Evolutionary conservation across 2,888 invertebrate genomes (phyloP), one percentile per base, ranked within the genome.

Genomic region (Pseudanteris insignis): DNA sequence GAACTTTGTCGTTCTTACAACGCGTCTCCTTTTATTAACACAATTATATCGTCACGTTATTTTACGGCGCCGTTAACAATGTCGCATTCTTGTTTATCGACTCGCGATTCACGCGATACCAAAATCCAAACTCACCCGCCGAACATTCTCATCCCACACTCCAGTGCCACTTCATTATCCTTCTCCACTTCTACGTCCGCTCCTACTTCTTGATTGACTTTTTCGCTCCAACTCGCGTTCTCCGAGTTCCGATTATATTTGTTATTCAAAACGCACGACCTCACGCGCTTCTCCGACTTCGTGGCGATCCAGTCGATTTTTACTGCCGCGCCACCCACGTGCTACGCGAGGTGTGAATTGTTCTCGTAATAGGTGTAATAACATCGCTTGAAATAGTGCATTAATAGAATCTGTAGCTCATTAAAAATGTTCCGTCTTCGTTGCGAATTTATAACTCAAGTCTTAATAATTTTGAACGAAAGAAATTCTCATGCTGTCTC

Each of bases 331-430:
- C 26, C 29, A 37, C 44, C 53, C 37, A 44, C 53, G n/a, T 25
- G 9, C 30, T 32, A 26, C 25, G 25, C 36, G 36, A 54, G 53
- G 53, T 44, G 54, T 44, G 37, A 53, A 53, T 51, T 51, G 51
- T 43, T 53, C 10, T 33, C 14, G 40, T 46, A 46, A 54, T 54
- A 44, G 54, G 36, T 15, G 34, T 11, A 54, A 54, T 54, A 54
- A 54, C 29, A 34, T 54, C 25, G 32, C 44, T 26, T 54, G 46
- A 54, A 54, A 54, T 54, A 54, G 34, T 54, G 14, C 54, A 29
- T 54, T 54, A 54, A 46, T 38, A 33, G 40, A 55, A 55, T 21
- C 33, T 8, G 32, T 9, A 11, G 11, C 34, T 40, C 34, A 47
- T 55, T 32, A 47, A 55, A 55, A 55, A 40, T 47, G 40, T 47